Evolutionary conservation across 2,113 vertebrate species (phyloP), one percentile per base, ranked within the genome.

Genomic region (Platanista minor): DNA sequence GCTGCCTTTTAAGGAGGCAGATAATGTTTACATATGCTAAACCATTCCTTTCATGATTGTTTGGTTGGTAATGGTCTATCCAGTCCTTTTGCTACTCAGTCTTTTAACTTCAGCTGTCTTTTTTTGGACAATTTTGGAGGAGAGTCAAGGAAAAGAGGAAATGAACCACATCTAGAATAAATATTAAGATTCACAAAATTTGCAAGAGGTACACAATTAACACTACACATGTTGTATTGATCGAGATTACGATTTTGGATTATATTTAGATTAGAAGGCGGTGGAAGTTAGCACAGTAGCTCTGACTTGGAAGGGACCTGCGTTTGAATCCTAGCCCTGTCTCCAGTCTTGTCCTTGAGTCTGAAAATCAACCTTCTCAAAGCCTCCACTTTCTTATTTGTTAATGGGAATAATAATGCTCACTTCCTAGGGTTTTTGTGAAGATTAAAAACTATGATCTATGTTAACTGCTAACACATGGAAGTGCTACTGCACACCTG

Each of bases 391-490:
- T 61, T 91, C 33, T 67, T 39, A 36, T 36, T 27, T 69, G 23
- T 91, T 84, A 85, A 71, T 69, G 5, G 15, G 13, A 89, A 74
- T 81, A 46, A 81, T 31, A 94, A 92, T 71, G 41, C 52, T 43
- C 39, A 80, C 31, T 54, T 96, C 61, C 25, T n/a, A 33, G n/a
- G 43, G 23, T 74, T 86, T 94, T 82, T 82, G 39, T 94, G 72
- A 87, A 52, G n/a, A 96, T 87, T 94, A 88, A 85, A 96, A 94
- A 36, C 52, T 69, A 18, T 85, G 91, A 64, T 95, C 77, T 94
- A 78, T 89, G 90, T 87, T 94, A 94, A 41, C 87, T 25, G 20
- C 46, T 75, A 83, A 80, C 33, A 31, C n/a, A 23, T 31, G 14
- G 43, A 94, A 93, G 66, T 91, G 7, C 81, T 80, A 15, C 69